phyloP scores from a whole-genome alignment of 2,797 vertebrate genomes.

The Micropoecilia bifurca region DNA sequence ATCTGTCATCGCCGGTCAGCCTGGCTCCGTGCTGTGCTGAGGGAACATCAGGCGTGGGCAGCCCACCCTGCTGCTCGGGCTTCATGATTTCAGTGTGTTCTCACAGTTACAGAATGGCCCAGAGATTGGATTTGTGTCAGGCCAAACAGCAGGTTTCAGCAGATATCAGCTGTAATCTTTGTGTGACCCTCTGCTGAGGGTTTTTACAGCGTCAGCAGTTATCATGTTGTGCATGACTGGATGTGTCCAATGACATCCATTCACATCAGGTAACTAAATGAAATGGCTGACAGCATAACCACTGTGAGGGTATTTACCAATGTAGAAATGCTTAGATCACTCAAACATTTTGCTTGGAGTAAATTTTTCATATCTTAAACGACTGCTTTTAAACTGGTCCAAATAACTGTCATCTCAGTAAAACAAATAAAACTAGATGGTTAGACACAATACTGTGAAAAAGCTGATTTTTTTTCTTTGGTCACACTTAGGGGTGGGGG shows the following conservation, averaged over 20 bases:
- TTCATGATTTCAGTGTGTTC: slow-evolving; percentile 44
- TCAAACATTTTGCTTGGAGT: not conserved
- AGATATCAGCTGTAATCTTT: slow-evolving; percentile 62
- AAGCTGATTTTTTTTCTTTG: not conserved
- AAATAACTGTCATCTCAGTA: not conserved
- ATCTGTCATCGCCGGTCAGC: slow-evolving; percentile 67
- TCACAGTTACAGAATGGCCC: slow-evolving; percentile 42
- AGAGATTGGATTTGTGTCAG: slow-evolving; percentile 66
- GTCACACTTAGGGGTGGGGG: too few relatives aligned
- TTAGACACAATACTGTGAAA: not conserved
- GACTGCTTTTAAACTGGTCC: not conserved
- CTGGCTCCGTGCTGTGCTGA: slow-evolving; percentile 33
- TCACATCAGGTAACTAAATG: slow-evolving; percentile 22
- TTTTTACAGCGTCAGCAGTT: slow-evolving; percentile 56
- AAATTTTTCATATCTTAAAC: not conserved
- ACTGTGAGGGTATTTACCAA: not conserved
- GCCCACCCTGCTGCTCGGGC: slow-evolving; percentile 28
- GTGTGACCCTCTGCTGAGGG: slow-evolving; percentile 36
- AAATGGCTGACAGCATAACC: slow-evolving; percentile 13
- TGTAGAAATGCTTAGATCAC: not conserved
- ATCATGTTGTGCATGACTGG: slow-evolving; percentile 36
- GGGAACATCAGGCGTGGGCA: slow-evolving; percentile 53
- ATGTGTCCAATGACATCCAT: slow-evolving; percentile 20
- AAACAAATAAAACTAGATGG: not conserved
- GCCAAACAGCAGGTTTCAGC: slow-evolving; percentile 55